Evolutionary conservation across 2,113 vertebrate genomes (phyloP), one percentile per base, ranked within the genome.

Genomic region (Andinoacara biseriatus): DNA sequence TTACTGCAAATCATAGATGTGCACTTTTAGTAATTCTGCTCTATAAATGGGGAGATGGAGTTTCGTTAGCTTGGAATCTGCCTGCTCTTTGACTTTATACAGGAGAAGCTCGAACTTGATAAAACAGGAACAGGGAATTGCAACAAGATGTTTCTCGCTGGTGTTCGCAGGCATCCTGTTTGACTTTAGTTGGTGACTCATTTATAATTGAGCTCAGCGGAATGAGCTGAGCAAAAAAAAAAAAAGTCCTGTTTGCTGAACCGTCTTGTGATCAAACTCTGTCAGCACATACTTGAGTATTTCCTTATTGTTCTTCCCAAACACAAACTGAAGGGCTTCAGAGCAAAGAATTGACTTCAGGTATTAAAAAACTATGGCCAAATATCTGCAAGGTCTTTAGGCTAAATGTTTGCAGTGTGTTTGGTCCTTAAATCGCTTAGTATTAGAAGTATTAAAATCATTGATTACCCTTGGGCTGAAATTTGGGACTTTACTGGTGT

Each of bases 251-350:
- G n/a, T 24, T 81, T 38, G 81, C 80, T 78, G 17, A 77, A 54
- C 49, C 17, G 58, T 85, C 92, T 87, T 76, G 81, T 89, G 87
- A 90, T 52, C 40, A 67, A 80, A 78, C 58, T 8, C 63, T 80
- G 75, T 89, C 22, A 54, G 83, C 60, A 83, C 82, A 22, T 69
- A 24, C 35, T 82, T 2, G 4, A 78, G 52, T 54, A 60, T 72
- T 88, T 90, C 78, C 88, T 80, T 33, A 10, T 63, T 82, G 9
- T 69, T 61, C 63, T 81, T 54, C 78, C 49, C 63, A 56, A 58
- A 46, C 29, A 26, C 59, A 67, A 38, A 24, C 54, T 6, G 10
- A 43, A 46, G 40, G 49, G 31, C 58, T 60, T 33, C 33, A 17
- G 49, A 85, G 59, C 56, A 78, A 58, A 58, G 2, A 61, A 33